These are phyloP conservation scores for Silurus asotus DNA, from an alignment of 2,113 vertebrate genomes.

Conservation along the genomic window DNA sequence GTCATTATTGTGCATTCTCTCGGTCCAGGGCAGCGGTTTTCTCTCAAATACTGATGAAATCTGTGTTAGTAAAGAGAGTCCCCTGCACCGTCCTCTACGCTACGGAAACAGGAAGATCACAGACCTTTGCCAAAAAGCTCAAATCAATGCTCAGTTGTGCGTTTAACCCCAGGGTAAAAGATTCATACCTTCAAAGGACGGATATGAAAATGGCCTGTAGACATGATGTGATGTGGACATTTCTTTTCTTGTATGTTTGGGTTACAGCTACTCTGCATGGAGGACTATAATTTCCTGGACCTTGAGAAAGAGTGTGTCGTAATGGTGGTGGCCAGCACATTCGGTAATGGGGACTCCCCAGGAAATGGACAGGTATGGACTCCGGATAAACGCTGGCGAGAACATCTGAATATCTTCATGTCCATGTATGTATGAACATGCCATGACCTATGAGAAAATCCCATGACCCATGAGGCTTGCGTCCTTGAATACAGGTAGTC, in stretches of 20 bases:
- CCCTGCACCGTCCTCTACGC: slow-evolving; percentile 79
- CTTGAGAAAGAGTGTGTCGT: slow-evolving; percentile 77
- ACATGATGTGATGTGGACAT: neutral
- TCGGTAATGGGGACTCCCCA: slow-evolving; percentile 82
- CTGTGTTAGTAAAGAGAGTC: slow-evolving; percentile 63
- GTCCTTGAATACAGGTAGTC: too few relatives aligned
- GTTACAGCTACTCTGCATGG: slow-evolving; percentile 80
- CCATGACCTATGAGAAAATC: too few relatives aligned
- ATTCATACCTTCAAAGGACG: neutral
- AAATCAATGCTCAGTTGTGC: slow-evolving; percentile 74
- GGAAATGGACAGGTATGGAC: slow-evolving; percentile 78
- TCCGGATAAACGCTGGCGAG: too few relatives aligned
- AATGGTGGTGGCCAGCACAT: slow-evolving; percentile 84
- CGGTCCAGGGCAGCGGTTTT: slow-evolving; percentile 74
- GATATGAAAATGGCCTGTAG: neutral
- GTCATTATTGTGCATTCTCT: slow-evolving; percentile 21
- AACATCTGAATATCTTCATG: too few relatives aligned
- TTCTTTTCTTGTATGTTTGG: neutral
- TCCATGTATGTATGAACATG: too few relatives aligned
- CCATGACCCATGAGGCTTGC: too few relatives aligned
- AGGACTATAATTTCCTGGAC: slow-evolving; percentile 71
- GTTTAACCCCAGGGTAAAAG: slow-evolving; percentile 75
- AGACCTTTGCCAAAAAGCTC: slow-evolving; percentile 73
- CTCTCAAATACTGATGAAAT: slow-evolving; percentile 69
- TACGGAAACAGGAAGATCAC: slow-evolving; percentile 81